Conservation (phyloP, 2,797 vertebrate species). For the Halcyon leucocephala region DNA sequence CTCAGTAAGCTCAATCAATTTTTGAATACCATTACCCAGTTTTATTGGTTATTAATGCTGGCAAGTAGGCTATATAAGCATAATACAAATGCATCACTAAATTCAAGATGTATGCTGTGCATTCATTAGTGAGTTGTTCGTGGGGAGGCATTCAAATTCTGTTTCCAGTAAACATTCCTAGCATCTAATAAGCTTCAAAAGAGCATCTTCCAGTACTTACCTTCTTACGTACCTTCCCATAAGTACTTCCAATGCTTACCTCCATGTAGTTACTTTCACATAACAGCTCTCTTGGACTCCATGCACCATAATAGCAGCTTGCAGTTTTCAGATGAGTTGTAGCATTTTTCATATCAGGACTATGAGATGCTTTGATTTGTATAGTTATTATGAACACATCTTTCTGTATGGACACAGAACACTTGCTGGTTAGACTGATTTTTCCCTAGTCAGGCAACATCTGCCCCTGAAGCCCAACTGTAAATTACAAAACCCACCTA, state of each 20-base stretch:
- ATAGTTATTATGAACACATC: conserved; percentile 78
- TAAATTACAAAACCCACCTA: background rate
- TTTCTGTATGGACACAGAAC: conserved; percentile 64
- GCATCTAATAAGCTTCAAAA: background rate
- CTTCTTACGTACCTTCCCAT: background rate
- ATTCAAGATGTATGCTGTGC: background rate
- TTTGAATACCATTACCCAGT: background rate
- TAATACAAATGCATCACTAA: background rate
- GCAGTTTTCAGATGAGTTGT: conserved; percentile 69
- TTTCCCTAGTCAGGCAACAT: background rate
- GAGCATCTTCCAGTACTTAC: background rate
- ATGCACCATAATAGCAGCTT: conserved; percentile 75
- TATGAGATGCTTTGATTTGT: conserved; percentile 68
- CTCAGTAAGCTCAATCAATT: background rate
- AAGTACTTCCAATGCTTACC: conserved; percentile 57
- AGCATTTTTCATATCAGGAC: conserved; percentile 30
- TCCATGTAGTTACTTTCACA: conserved; percentile 89
- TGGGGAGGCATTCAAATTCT: background rate
- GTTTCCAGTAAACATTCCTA: background rate
- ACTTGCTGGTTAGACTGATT: background rate
- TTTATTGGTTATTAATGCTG: background rate
- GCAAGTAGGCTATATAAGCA: background rate
- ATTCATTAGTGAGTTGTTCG: background rate
- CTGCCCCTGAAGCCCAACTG: background rate
- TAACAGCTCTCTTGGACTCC: conserved; percentile 82